phyloP scores from a whole-genome alignment of 1,140 invertebrate species.

The Drosophila baimaii region DNA sequence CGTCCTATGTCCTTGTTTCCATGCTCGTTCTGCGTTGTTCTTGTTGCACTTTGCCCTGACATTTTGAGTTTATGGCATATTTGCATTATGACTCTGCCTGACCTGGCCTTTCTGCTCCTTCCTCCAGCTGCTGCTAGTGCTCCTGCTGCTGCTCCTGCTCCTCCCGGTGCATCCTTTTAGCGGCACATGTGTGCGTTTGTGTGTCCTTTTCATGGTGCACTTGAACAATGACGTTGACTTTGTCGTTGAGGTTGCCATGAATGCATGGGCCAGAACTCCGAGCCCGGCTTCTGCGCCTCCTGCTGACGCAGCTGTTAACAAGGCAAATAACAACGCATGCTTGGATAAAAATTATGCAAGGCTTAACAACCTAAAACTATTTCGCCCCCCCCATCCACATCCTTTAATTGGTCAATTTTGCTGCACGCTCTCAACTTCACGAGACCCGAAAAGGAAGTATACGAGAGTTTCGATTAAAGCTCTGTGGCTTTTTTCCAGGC shows the following conservation, averaged over 20 bases:
- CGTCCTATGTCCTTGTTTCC: conserved; percentile 16
- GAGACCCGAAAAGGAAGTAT: conserved; percentile 4
- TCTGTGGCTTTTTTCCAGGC: conserved; percentile 2
- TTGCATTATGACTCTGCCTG: conserved; percentile 72
- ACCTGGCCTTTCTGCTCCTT: conserved; percentile 18
- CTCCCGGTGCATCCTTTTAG: conserved; percentile 10
- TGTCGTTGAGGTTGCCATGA: conserved; percentile 60
- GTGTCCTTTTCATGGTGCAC: conserved; percentile 53
- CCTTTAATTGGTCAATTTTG: conserved; percentile 61
- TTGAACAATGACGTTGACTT: conserved; percentile 71
- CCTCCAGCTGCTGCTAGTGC: background rate
- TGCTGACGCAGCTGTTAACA: conserved; percentile 70
- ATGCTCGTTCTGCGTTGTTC: conserved; percentile 39
- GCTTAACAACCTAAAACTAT: conserved; percentile 59
- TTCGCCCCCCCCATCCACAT: conserved; percentile 16
- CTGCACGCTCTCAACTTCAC: conserved; percentile 15
- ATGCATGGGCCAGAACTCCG: conserved; percentile 42
- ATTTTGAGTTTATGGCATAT: conserved; percentile 80
- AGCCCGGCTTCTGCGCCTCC: conserved; percentile 26
- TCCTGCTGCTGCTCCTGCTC: background rate
- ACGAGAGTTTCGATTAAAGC: conserved; percentile 13
- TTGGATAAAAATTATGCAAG: conserved; percentile 64
- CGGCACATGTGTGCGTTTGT: conserved; percentile 26
- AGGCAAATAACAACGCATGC: conserved; percentile 64
- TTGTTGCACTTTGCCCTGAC: conserved; percentile 74